Conservation (phyloP, 2,797 vertebrate genomes). For the Rhabdophis nuchalis region DNA sequence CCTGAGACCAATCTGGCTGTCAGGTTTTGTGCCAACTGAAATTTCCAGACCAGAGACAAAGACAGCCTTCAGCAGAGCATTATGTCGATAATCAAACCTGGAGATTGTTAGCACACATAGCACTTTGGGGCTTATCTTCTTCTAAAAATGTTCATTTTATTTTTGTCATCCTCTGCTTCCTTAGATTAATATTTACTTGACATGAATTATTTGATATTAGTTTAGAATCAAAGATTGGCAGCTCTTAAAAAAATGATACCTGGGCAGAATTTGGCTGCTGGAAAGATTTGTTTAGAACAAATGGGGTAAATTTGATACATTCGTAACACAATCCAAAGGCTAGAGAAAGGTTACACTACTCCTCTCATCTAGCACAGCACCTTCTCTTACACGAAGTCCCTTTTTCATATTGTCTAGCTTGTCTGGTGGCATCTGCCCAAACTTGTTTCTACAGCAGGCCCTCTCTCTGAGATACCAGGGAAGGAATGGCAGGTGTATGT, state of each 20-base stretch:
- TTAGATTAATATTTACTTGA: neutral
- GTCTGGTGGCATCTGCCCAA: neutral
- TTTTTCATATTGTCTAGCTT: neutral
- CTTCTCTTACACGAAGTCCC: neutral
- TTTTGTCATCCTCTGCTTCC: neutral
- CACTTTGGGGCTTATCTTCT: neutral
- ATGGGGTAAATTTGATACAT: neutral
- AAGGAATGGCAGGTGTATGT: neutral
- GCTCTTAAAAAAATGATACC: neutral
- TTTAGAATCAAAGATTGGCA: neutral
- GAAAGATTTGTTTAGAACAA: neutral
- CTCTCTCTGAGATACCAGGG: neutral
- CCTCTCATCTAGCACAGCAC: neutral
- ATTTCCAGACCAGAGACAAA: neutral
- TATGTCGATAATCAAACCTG: neutral
- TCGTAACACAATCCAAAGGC: neutral
- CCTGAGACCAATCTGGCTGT: neutral
- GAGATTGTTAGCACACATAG: neutral
- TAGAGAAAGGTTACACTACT: neutral
- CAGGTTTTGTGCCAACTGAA: neutral
- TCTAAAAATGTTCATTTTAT: neutral
- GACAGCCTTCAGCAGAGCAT: neutral
- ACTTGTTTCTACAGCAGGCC: neutral
- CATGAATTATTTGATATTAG: neutral
- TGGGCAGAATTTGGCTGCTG: neutral